Percentiles rank a stretch among this genome's conserved stretches.
phyloP scores from a whole-genome alignment of 2,888 invertebrate species.

The Torymus auratus region DNA sequence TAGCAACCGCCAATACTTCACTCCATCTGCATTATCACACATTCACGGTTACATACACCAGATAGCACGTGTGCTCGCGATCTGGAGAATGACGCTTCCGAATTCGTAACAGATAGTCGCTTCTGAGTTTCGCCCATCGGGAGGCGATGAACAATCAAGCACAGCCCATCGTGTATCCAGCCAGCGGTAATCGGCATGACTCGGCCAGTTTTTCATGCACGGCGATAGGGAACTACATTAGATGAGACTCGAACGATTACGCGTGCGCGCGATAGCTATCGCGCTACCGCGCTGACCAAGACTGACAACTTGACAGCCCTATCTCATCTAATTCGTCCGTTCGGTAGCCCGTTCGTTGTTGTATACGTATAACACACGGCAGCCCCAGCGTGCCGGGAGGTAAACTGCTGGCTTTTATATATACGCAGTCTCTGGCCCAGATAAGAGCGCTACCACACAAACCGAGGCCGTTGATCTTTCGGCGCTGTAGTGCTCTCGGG shows the following conservation, averaged over 20 bases:
- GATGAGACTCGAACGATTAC: slow-evolving; percentile 49
- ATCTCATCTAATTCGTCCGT: slow-evolving; percentile 54
- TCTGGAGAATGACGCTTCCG: too few species aligned
- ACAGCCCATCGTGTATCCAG: background rate
- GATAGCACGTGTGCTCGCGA: too few species aligned
- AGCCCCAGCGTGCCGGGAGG: background rate
- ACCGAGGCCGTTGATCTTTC: slow-evolving; percentile 17
- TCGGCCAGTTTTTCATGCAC: slow-evolving; percentile 40
- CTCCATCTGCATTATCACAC: too few species aligned
- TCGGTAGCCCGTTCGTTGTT: slow-evolving; percentile 44
- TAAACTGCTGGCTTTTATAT: slow-evolving; percentile 21
- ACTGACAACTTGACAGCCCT: slow-evolving; percentile 54
- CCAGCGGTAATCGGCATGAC: slow-evolving; percentile 28
- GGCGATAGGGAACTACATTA: slow-evolving; percentile 51
- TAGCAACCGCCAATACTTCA: too few species aligned
- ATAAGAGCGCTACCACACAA: slow-evolving; percentile 1
- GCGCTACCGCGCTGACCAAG: slow-evolving; percentile 1
- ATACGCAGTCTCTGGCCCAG: background rate
- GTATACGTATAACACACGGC: background rate
- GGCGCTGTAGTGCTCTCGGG: background rate
- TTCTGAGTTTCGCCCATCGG: slow-evolving; percentile 37
- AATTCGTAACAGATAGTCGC: slow-evolving; percentile 21
- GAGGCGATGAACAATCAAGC: background rate
- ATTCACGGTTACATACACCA: too few species aligned
- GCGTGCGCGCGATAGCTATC: slow-evolving; percentile 44